phyloP scores from a whole-genome alignment of 2,113 vertebrate species.

The Microcebus ravelobensis region DNA sequence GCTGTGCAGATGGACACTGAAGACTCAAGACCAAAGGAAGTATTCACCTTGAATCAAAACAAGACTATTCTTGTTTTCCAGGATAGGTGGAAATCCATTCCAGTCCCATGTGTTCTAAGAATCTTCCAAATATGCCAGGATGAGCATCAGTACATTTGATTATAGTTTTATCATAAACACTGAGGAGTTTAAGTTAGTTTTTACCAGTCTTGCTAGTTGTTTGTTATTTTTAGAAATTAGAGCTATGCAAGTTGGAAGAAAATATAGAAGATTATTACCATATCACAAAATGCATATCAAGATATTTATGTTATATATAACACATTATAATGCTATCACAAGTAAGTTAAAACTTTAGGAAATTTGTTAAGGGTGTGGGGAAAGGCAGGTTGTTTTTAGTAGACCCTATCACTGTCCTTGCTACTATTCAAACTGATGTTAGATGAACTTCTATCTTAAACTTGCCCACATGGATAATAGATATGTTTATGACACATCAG shows the following conservation, averaged over 20 bases:
- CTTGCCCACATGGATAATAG: not conserved
- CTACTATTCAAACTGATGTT: not conserved
- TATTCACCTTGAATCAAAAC: constrained; percentile 81
- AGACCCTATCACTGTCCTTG: not conserved
- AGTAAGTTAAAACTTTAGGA: constrained; percentile 31
- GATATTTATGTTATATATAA: not conserved
- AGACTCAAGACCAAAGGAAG: constrained; percentile 77
- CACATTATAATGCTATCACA: not conserved
- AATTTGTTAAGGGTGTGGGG: not conserved
- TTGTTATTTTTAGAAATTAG: constrained; percentile 60
- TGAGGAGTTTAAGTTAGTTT: constrained; percentile 61
- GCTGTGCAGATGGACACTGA: constrained; percentile 80
- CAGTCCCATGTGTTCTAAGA: constrained; percentile 75
- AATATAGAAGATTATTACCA: not conserved
- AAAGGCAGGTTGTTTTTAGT: not conserved
- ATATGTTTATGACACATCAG: constrained; percentile 10
- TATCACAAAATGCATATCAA: not conserved
- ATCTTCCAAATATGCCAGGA: constrained; percentile 75
- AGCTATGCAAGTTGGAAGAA: constrained; percentile 20
- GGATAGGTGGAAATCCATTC: constrained; percentile 65
- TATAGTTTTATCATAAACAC: constrained; percentile 75
- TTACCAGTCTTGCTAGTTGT: constrained; percentile 57
- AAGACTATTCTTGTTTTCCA: constrained; percentile 80
- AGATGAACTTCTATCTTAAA: constrained; percentile 10
- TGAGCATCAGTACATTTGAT: constrained; percentile 66